Conservation (phyloP, 2,888 invertebrate species). For the Ophraella communa region DNA sequence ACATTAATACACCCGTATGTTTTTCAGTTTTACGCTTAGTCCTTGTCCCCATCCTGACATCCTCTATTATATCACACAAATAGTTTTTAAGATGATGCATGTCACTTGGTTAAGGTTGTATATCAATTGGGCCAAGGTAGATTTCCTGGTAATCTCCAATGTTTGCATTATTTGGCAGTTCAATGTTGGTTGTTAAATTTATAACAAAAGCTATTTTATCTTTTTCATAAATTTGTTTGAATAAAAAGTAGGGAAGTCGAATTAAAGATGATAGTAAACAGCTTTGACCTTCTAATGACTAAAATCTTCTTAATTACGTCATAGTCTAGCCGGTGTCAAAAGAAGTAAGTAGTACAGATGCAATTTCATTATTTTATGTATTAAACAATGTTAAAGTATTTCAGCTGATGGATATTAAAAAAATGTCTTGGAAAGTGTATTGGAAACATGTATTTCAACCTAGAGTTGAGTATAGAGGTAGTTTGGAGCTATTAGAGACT, state of each 20-base stretch:
- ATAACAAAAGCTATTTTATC: too few species aligned
- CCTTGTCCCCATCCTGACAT: neutral
- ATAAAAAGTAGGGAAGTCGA: too few species aligned
- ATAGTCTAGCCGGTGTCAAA: neutral
- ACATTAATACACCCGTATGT: neutral
- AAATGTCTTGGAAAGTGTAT: too few species aligned
- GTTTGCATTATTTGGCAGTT: conserved; percentile 8
- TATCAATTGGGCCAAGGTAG: conserved; percentile 19
- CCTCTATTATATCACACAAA: neutral
- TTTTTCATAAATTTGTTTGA: too few species aligned
- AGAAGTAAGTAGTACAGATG: neutral
- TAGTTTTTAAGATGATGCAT: conserved; percentile 9
- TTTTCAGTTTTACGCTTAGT: neutral
- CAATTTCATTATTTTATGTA: neutral
- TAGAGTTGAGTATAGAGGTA: too few species aligned
- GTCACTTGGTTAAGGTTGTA: conserved; percentile 21
- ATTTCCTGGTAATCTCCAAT: conserved; percentile 2
- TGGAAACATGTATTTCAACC: too few species aligned
- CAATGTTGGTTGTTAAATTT: conserved; percentile 1
- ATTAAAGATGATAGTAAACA: too few species aligned
- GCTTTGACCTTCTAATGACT: neutral
- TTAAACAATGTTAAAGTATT: too few species aligned
- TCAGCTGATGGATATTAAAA: too few species aligned
- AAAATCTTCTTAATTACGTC: neutral
- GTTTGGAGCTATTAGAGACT: too few species aligned